Base-by-base conservation (phyloP, 53 echinoderm and acorn worm species). In the Hippasteria phrygiana region DNA sequence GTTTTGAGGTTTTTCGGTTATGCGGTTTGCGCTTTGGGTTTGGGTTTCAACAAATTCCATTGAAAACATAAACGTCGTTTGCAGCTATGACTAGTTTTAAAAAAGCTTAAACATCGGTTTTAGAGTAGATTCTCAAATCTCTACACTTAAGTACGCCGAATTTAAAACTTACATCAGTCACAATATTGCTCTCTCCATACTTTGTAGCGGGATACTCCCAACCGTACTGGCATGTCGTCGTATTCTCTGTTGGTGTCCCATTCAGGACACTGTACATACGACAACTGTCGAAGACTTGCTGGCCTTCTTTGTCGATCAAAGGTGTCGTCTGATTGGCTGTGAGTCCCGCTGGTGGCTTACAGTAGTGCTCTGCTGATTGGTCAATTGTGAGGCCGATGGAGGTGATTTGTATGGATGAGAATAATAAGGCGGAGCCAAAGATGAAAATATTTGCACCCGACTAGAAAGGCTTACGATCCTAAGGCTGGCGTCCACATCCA, bases 241-340 rank as follows among this genome's bases (percentile, higher is more conserved):
- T 39, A 31, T 51, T 51, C 26, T 75, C 47, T 5, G 75, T 75
- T 12, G 48, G 5, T 40, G 75, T 75, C 0, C 50, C 75, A 29
- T 75, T 75, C 4, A 51, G 4, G 7, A 75, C 75, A 4, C 6
- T 33, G 75, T 75, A 75, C 75, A 75, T 43, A 1, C 14, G 26
- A 20, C 73, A 73, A 1, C 73, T 27, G n/a, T 73, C 73, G 41
- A n/a, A 26, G 35, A 43, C 73, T 1, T 7, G 17, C n/a, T 48
- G 14, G 50, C 75, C 75, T 26, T 18, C n/a, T 17, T 75, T 32
- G 26, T 51, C 5, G 45, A 47, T 75, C n/a, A 50, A 20, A 51
- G 75, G 75, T 29, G 75, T 27, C 12, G 75, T 75, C 75, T 75
- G 75, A 75, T 75, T 75, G 28, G 51, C 50, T 31, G 75, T 32